Evolutionary conservation across 1,140 invertebrate genomes (phyloP), one percentile per base, ranked within the genome.

Genomic region (Drosophila subobscura): DNA sequence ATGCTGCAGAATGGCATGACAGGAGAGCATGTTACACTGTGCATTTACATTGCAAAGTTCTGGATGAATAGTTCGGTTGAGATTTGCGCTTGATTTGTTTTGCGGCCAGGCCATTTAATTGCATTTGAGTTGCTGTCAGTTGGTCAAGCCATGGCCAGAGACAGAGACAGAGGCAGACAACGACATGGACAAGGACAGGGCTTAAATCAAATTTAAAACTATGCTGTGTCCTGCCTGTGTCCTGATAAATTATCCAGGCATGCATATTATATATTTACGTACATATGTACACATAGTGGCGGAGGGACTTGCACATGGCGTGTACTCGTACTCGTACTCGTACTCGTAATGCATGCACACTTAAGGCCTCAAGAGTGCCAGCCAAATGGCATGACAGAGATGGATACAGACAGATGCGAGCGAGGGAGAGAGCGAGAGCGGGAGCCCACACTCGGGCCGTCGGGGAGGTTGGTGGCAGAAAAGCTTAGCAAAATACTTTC

Each of bases 401-500:
- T 71, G 76, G 66, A 83, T 83, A 67, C 53, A 53, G 22, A 46
- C 56, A 70, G 74, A 83, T 68, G 67, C 16, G 16, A 20, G 59
- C 57, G 66, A 8, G 29, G 7, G 7, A 29, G 29, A 37, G 33
- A 54, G 45, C 65, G 53, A 22, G 53, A 55, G 37, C 23, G 60
- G 44, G 61, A 65, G 33, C 20, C 53, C 29, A 16, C 3, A 3
- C 20, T 8, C 12, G 23, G 23, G 4, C n/a, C n/a, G n/a, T n/a
- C n/a, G n/a, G n/a, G n/a, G n/a, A n/a, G n/a, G n/a, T n/a, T n/a
- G 16, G 45, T 4, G 33, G 50, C 49, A 60, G 61, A 51, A 76
- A 72, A 84, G 80, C 80, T 85, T 77, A 80, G 77, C 60, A 85
- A 80, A 86, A 85, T 80, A 80, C 81, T 85, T 86, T 86, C 77